Evolutionary conservation across 2,888 invertebrate genomes (phyloP), one percentile per base, ranked within the genome.

Genomic region (Diaperis boleti): DNA sequence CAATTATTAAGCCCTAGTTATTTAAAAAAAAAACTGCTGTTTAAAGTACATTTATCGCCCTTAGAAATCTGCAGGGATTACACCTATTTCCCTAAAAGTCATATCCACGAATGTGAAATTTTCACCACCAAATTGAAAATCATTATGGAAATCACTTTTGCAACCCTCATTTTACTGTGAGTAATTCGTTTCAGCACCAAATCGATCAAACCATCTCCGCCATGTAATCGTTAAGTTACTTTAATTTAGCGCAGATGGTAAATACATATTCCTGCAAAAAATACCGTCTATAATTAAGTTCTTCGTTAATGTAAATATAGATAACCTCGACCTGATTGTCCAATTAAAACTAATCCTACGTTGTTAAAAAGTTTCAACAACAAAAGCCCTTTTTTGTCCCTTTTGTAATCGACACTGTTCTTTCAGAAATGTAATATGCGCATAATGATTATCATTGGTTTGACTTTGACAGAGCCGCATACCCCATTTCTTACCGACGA

Each of bases 141-240:
- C 45, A 45, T 45, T 18, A 17, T 45, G 26, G 45, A 45, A 45
- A 45, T 45, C 29, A 45, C 45, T 45, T 45, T 45, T 45, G 45
- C 26, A 26, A 45, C 45, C 45, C 45, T 26, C 45, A 45, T 13
- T 45, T 26, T 13, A 29, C 8, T 8, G 8, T 45, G 13, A 45
- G 18, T 22, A 45, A 45, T 45, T 42, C 15, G 42, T 42, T 20
- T 18, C 18, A 18, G 14, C 8, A 20, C 18, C 20, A 42, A 20
- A 11, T 11, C 11, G 20, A 42, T 11, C 18, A 18, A 42, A 22
- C 14, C 11, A 39, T 52, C 15, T 22, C 17, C 26, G 33, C 4
- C 11, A 11, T 33, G 11, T 10, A 33, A 33, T 33, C 33, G 13
- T 33, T 26, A 26, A 26, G 8, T 26, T 26, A 26, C 26, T 26